Evolutionary conservation across 2,888 invertebrate genomes (phyloP), one percentile per base, ranked within the genome.

Genomic region (Phortica magna): DNA sequence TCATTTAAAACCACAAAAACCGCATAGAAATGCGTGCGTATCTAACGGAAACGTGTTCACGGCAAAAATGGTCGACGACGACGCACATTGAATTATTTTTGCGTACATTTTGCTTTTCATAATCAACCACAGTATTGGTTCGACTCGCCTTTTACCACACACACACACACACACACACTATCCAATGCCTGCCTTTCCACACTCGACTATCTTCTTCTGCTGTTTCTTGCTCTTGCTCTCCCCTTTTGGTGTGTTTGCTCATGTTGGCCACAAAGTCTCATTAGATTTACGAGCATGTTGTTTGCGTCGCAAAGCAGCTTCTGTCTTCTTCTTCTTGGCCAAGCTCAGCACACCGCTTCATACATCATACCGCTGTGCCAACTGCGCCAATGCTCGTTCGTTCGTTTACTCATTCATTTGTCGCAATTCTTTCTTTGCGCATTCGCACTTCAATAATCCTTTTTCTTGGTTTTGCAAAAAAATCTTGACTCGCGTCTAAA

Each of bases 1-100:
- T 65, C 65, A 65, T 65, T 65, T 10, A 41, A 65, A 39, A 65
- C 65, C 65, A 65, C 65, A 65, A 65, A 65, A 65, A 65, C 65
- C 65, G 41, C 65, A 39, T 31, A 65, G 39, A 41, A 41, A 65
- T 65, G 65, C 41, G 65, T 19, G 65, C 41, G 65, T 59, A 59
- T 59, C 17, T n/a, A 59, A 59, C 59, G 59, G 59, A 59, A 59
- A 59, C 19, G 17, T 59, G 19, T 59, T 17, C 59, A 59, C 7
- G 10, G 48, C 48, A 48, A 14, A 48, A 48, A 48, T 48, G 48
- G 48, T 6, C 48, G 10, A 48, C 14, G 31, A 4, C 31, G 31
- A 48, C 14, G 14, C 48, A 48, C 48, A 48, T 48, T 48, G 48
- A 48, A 48, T 48, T 48, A 12, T 12, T 14, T 48, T 48, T 48